These are phyloP conservation scores for Scartelaos histophorus DNA, from an alignment of 2,113 vertebrate species.

Conservation along the genomic window DNA sequence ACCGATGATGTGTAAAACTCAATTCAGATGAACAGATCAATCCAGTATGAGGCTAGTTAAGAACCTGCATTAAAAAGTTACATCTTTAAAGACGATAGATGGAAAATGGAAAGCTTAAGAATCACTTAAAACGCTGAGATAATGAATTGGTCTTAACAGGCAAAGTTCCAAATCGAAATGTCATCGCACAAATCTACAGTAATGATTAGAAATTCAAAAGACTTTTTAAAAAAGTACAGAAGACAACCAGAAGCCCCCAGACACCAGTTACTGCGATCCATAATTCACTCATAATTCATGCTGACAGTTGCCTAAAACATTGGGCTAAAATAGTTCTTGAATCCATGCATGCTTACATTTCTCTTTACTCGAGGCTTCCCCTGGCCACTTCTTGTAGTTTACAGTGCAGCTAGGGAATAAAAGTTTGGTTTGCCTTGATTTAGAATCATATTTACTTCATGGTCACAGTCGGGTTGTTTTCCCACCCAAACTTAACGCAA, in stretches of 20 bases:
- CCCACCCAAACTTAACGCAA: not conserved
- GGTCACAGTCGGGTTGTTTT: not conserved
- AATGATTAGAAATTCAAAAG: not conserved
- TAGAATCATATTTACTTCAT: not conserved
- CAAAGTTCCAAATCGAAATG: too few relatives aligned
- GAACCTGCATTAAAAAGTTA: too few relatives aligned
- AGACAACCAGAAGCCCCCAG: not conserved
- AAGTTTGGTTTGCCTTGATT: not conserved
- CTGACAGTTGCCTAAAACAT: not conserved
- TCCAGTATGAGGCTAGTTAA: too few relatives aligned
- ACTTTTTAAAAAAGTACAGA: not conserved
- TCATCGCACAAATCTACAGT: not conserved
- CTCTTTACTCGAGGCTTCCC: not conserved
- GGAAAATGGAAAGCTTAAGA: too few relatives aligned
- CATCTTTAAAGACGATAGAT: too few relatives aligned
- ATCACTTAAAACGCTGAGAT: too few relatives aligned
- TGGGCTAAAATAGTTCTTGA: not conserved
- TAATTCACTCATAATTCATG: not conserved
- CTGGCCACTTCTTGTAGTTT: not conserved
- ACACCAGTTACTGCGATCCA: not conserved
- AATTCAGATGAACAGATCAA: too few relatives aligned
- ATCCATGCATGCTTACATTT: not conserved
- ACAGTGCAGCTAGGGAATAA: not conserved
- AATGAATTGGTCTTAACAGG: too few relatives aligned
- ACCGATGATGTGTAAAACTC: too few relatives aligned